phyloP scores from a whole-genome alignment of 1,140 invertebrate species.

The Lethrus apterus region DNA sequence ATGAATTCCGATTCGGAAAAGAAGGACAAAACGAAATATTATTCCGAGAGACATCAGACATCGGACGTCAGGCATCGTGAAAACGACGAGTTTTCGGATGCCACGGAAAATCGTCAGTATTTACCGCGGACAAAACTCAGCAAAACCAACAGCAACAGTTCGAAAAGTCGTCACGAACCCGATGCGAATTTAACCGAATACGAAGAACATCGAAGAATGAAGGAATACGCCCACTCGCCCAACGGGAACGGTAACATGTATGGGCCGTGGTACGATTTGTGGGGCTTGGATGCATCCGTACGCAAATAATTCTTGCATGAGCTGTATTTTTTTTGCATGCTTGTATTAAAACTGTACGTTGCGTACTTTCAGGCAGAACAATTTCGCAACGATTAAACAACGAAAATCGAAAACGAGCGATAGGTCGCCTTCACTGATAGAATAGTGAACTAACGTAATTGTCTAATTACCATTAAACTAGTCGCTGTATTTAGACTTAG shows the following conservation, averaged over 20 bases:
- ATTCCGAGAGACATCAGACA: slow-evolving; percentile 41
- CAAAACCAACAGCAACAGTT: slow-evolving; percentile 45
- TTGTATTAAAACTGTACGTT: slow-evolving; percentile 8
- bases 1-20: slow-evolving; percentile 36
- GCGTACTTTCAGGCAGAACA: slow-evolving; percentile 64
- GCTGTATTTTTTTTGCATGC: slow-evolving; percentile 20
- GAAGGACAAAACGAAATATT: slow-evolving; percentile 35
- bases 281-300: slow-evolving; percentile 57
- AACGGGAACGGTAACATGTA: slow-evolving; percentile 58
- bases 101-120: slow-evolving; percentile 50
- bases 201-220: slow-evolving; percentile 41
- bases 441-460: too few relatives aligned
- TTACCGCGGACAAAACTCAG: slow-evolving; percentile 64
- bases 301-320: slow-evolving; percentile 41
- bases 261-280: slow-evolving; percentile 81
- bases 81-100: slow-evolving; percentile 51
- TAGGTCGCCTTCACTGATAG: slow-evolving; percentile 62
- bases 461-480: too few relatives aligned
- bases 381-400: slow-evolving; percentile 79
- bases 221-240: slow-evolving; percentile 50
- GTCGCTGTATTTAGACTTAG: too few relatives aligned
- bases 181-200: slow-evolving; percentile 44
- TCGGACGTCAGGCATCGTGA: too few relatives aligned
- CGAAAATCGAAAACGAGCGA: slow-evolving; percentile 74
- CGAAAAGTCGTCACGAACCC: slow-evolving; percentile 27